Evolutionary conservation across 2,113 vertebrate species (phyloP).

Genomic region (Cisticola juncidis): DNA sequence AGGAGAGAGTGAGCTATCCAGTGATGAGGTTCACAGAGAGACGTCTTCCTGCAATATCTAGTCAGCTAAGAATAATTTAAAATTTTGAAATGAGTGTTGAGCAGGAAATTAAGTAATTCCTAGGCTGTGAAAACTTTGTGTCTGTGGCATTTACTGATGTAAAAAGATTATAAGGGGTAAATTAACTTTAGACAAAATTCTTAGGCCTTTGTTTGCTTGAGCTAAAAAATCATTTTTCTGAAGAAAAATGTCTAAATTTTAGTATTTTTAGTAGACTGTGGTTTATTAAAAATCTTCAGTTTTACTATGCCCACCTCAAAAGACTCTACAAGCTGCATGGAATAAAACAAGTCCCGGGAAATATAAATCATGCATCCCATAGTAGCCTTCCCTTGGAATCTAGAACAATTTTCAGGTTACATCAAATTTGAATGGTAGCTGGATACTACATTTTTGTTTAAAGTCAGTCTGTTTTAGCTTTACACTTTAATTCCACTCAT

Average conservation of each 20-base stretch:
- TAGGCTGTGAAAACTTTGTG: background rate
- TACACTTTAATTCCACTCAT: background rate
- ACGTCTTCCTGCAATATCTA: background rate
- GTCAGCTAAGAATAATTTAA: background rate
- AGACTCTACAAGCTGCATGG: background rate
- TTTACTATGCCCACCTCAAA: background rate
- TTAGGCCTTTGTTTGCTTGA: background rate
- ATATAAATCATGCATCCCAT: background rate
- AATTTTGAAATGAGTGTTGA: background rate
- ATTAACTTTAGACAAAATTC: background rate
- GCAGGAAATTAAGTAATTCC: background rate
- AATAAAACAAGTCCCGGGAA: background rate
- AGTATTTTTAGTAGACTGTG: background rate
- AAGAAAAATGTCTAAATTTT: background rate
- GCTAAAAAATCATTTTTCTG: background rate
- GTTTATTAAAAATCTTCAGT: background rate
- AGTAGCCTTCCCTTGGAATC: background rate
- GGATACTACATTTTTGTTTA: background rate
- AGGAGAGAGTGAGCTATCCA: background rate
- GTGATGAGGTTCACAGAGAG: background rate
- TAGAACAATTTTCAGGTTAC: accelerated
- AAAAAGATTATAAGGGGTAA: background rate
- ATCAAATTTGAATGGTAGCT: background rate
- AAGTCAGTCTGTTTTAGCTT: background rate
- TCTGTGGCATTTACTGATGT: background rate